A percentile compares a stretch with the other conserved stretches of the same genome.
These are phyloP conservation scores for Grammomys surdaster DNA, from an alignment of 2,113 vertebrate genomes.

Conservation along the genomic window DNA sequence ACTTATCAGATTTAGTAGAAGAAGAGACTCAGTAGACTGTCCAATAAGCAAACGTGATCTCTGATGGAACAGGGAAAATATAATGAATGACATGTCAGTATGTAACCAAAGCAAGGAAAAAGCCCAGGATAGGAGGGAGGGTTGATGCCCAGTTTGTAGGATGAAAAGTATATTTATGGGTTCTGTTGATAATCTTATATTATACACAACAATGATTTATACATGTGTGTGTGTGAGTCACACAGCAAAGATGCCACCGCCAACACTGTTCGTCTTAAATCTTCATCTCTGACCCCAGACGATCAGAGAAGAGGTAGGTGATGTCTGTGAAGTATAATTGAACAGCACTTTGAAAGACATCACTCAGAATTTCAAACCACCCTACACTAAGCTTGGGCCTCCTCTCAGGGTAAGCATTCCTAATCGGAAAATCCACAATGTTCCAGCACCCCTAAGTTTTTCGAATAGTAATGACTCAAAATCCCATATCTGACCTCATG, in stretches of 20 bases:
- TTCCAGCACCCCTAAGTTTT: neutral
- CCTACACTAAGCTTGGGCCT: neutral
- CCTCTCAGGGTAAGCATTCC: neutral
- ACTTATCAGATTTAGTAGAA: neutral
- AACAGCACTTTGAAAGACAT: neutral
- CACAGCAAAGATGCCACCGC: neutral
- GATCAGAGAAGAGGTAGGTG: neutral
- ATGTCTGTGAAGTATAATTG: neutral
- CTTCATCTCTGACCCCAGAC: neutral
- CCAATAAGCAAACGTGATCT: neutral
- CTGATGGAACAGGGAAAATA: neutral
- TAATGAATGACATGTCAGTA: neutral
- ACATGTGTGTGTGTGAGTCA: neutral
- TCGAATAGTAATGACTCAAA: neutral
- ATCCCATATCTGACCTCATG: neutral
- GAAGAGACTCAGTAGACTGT: neutral
- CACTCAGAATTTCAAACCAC: neutral
- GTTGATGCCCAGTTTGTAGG: neutral
- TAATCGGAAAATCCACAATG: neutral
- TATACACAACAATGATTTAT: neutral
- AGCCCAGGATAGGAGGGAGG: neutral
- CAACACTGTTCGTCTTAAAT: neutral
- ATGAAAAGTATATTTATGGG: neutral
- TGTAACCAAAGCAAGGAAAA: conserved; percentile 15
- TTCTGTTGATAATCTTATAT: conserved; percentile 1